Evolutionary conservation across 2,113 vertebrate species (phyloP).

Genomic region (Zosterops pallidus): DNA sequence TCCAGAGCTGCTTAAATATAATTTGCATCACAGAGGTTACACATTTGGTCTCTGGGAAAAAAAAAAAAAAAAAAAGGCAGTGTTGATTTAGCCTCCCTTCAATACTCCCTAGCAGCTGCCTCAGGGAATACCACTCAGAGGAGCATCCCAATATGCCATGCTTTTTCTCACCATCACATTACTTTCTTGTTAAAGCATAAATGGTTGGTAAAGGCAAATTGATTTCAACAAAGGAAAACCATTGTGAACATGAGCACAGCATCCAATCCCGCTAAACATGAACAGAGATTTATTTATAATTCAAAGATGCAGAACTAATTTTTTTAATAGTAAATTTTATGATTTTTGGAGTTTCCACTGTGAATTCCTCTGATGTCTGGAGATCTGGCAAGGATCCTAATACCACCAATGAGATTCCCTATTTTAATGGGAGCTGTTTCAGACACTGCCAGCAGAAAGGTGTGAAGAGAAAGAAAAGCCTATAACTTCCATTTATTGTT

Average conservation of each 20-base stretch:
- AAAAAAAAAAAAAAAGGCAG: not conserved
- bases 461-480: not conserved
- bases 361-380: not conserved
- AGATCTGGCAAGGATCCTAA: not conserved
- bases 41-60: not conserved
- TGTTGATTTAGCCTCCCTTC: slow-evolving; percentile 32
- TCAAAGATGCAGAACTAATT: not conserved
- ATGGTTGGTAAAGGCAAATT: slow-evolving; percentile 40
- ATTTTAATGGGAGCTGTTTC: not conserved
- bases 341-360: not conserved
- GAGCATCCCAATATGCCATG: slow-evolving; percentile 50
- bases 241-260: not conserved
- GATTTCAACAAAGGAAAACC: slow-evolving; percentile 51
- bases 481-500: not conserved
- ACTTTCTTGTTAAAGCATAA: slow-evolving; percentile 54
- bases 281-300: not conserved
- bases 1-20: slow-evolving; percentile 21
- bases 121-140: slow-evolving; percentile 47
- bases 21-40: slow-evolving; percentile 57
- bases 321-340: not conserved
- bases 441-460: not conserved
- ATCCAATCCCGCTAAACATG: not conserved
- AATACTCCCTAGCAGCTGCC: slow-evolving; percentile 39
- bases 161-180: slow-evolving; percentile 57
- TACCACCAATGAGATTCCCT: not conserved